Percentiles rank a stretch among this genome's conserved stretches.
Conservation (phyloP, 2,113 vertebrate species). For the Beaufortia kweichowensis region DNA sequence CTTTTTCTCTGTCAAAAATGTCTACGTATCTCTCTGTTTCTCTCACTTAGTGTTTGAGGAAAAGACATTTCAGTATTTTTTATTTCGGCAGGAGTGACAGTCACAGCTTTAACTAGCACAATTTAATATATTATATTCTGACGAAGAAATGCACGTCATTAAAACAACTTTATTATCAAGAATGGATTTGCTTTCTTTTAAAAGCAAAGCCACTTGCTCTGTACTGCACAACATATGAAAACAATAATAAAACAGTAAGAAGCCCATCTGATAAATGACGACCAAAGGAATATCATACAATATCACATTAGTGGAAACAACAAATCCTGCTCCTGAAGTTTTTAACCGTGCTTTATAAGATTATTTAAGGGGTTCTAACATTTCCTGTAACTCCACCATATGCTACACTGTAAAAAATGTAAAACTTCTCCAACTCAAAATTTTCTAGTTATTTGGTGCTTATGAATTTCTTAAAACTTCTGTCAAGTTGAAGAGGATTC, state of each 20-base stretch:
- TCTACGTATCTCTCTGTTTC: conserved; percentile 13
- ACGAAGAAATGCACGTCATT: conserved; percentile 62
- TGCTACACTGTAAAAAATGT: too few species aligned
- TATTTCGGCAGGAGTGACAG: neutral
- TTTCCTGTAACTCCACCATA: too few species aligned
- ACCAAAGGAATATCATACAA: conserved; percentile 18
- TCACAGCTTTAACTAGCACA: neutral
- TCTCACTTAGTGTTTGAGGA: conserved; percentile 7
- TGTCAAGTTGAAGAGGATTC: too few species aligned
- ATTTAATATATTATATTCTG: conserved; percentile 58
- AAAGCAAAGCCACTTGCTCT: neutral
- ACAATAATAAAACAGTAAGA: conserved; percentile 2
- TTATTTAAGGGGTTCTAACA: too few species aligned
- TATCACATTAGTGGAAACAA: conserved; percentile 1
- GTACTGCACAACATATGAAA: neutral
- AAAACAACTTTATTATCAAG: conserved; percentile 63
- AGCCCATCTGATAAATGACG: neutral
- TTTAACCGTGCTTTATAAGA: neutral
- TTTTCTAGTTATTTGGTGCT: conserved; percentile 1
- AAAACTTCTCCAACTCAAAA: too few species aligned
- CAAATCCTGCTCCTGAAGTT: neutral
- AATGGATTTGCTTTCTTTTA: conserved; percentile 61
- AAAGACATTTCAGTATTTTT: neutral
- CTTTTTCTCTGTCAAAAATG: neutral
- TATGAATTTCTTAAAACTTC: too few species aligned